phyloP scores from a whole-genome alignment of 1,140 invertebrate species.

The Lepidostoma basale region DNA sequence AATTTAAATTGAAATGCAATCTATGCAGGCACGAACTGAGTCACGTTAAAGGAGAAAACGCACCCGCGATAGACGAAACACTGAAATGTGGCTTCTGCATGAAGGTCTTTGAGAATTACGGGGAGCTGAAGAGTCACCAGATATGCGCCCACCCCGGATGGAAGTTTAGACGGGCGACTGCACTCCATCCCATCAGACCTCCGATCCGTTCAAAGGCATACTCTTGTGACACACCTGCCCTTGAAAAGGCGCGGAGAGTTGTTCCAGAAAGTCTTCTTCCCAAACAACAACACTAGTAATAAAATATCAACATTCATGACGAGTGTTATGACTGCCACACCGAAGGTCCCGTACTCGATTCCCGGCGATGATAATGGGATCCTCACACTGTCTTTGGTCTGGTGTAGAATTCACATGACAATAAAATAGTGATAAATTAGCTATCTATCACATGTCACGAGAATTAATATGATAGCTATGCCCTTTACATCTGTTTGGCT shows the following conservation, averaged over 20 bases:
- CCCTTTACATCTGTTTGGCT: no score
- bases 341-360: no score
- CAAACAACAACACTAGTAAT: conserved; percentile 38
- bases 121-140: conserved; percentile 3
- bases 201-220: conserved; percentile 5
- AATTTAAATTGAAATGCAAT: no score
- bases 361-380: no score
- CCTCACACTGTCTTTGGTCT: no score
- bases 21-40: no score
- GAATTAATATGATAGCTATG: no score
- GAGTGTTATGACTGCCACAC: no score
- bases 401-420: no score
- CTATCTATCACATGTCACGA: no score
- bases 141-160: background rate
- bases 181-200: conserved; percentile 25
- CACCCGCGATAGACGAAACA: background rate
- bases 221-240: conserved; percentile 1
- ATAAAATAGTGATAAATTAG: no score
- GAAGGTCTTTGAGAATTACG: background rate
- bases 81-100: conserved; percentile 5
- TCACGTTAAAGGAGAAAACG: no score
- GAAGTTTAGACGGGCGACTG: conserved; percentile 22
- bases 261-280: conserved; percentile 37
- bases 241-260: conserved; percentile 33
- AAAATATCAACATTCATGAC: conserved; percentile 40